These are phyloP conservation scores for Littorina saxatilis DNA, from an alignment of 1,140 invertebrate species.

Conservation along the genomic window DNA sequence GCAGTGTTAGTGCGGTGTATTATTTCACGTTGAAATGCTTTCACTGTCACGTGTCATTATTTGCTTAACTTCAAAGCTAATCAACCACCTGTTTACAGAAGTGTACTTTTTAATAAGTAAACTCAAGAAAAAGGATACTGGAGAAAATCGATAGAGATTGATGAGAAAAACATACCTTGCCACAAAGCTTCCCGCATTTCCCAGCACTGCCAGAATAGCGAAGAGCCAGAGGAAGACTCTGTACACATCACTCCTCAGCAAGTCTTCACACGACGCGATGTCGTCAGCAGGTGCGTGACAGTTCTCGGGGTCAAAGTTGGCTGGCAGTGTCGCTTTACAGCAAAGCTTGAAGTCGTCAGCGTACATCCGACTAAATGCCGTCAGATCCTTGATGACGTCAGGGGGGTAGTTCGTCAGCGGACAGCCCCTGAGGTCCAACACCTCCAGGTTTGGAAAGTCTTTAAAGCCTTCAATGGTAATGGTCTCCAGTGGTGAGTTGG, in stretches of 20 bases:
- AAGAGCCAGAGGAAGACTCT: constrained; percentile 52
- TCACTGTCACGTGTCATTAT: too few species aligned
- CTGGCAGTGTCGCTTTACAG: constrained; percentile 16
- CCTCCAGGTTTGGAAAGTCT: not conserved
- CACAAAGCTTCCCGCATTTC: constrained; percentile 48
- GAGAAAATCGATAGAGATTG: too few species aligned
- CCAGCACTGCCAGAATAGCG: constrained; percentile 45
- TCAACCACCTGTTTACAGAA: not conserved
- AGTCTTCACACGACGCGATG: constrained; percentile 57
- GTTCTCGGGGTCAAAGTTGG: not conserved
- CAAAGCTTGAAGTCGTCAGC: constrained; percentile 35
- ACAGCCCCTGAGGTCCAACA: constrained; percentile 20
- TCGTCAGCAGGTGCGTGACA: constrained; percentile 40
- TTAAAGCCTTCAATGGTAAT: not conserved
- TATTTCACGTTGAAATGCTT: too few species aligned
- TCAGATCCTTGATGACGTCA: constrained; percentile 1
- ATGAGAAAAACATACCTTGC: too few species aligned
- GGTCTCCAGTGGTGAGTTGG: not conserved
- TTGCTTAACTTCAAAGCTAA: too few species aligned
- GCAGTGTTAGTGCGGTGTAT: too few species aligned
- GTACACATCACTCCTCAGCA: constrained; percentile 43
- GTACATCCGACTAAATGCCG: not conserved
- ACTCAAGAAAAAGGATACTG: not conserved
- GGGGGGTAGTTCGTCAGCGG: not conserved
- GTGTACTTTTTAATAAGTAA: not conserved